Conservation (phyloP, 2,888 invertebrate genomes). For the Alcis repandata region DNA sequence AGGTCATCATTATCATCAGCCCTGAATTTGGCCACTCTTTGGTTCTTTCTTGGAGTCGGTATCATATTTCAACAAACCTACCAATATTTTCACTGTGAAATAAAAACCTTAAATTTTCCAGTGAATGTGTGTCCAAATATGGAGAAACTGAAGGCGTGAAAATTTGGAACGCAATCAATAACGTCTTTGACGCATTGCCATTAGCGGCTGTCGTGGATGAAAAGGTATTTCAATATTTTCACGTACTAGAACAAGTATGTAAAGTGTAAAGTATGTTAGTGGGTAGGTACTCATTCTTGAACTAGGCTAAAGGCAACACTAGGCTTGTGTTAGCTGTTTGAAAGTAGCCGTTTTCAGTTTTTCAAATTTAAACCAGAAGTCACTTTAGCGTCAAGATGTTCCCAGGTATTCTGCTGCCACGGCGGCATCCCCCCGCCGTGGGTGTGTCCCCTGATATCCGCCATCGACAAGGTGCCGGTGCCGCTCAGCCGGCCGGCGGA, state of each 20-base stretch:
- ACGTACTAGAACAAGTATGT: too few relatives aligned
- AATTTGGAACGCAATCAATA: slow-evolving; percentile 90
- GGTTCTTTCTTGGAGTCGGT: too few relatives aligned
- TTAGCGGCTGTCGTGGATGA: slow-evolving; percentile 91
- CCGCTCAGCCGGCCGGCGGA: slow-evolving; percentile 89
- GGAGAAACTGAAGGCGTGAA: slow-evolving; percentile 87
- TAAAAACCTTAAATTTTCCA: slow-evolving; percentile 57
- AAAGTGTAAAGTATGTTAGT: too few relatives aligned
- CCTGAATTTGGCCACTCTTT: too few relatives aligned
- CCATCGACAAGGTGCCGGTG: slow-evolving; percentile 89
- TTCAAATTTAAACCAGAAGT: too few relatives aligned
- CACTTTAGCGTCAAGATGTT: not conserved
- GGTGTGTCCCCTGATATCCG: slow-evolving; percentile 87
- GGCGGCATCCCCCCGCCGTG: slow-evolving; percentile 92
- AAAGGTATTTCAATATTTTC: slow-evolving; percentile 70
- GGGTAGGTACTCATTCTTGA: too few relatives aligned
- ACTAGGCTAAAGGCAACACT: too few relatives aligned
- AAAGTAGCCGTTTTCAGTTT: too few relatives aligned
- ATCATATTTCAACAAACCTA: too few relatives aligned
- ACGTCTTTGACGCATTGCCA: slow-evolving; percentile 90
- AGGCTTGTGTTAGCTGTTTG: too few relatives aligned
- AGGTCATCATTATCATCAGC: too few relatives aligned
- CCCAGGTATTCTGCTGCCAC: slow-evolving; percentile 91
- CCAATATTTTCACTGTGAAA: too few relatives aligned
- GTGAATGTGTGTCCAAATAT: slow-evolving; percentile 90